These are phyloP conservation scores for Acrocephalus arundinaceus DNA, from an alignment of 2,113 vertebrate species.

Conservation along the genomic window DNA sequence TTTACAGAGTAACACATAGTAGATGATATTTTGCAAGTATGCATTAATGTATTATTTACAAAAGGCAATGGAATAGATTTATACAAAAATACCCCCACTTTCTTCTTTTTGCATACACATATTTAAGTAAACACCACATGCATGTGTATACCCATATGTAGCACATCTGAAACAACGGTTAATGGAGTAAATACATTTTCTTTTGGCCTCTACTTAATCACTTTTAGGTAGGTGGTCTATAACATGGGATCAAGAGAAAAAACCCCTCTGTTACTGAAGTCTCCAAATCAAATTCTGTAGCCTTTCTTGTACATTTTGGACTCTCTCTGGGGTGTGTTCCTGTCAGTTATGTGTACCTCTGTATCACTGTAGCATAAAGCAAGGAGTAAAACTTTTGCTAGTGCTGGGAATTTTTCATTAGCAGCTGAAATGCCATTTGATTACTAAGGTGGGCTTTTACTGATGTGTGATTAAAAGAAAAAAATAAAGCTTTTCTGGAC, in stretches of 20 bases:
- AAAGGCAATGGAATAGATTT: background rate
- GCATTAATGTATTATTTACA: background rate
- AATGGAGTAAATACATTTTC: background rate
- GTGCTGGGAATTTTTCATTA: background rate
- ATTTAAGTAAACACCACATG: background rate
- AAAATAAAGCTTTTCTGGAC: background rate
- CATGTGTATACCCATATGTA: background rate
- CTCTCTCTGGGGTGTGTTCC: background rate
- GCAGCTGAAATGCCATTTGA: background rate
- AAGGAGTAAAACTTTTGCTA: background rate
- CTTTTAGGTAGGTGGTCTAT: background rate
- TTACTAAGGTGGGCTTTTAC: background rate
- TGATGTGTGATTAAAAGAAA: background rate
- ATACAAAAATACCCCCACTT: background rate
- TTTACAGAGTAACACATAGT: background rate
- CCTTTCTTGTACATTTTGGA: background rate
- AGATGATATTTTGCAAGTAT: background rate
- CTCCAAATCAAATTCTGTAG: background rate
- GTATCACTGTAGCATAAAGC: background rate
- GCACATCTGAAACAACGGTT: background rate
- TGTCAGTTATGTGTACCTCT: background rate
- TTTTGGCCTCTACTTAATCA: background rate
- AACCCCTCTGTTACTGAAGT: fast-evolving
- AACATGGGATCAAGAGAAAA: background rate
- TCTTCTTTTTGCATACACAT: background rate